Base-by-base conservation (phyloP, 2,888 invertebrate genomes). In the Ormyrus thymus region DNA sequence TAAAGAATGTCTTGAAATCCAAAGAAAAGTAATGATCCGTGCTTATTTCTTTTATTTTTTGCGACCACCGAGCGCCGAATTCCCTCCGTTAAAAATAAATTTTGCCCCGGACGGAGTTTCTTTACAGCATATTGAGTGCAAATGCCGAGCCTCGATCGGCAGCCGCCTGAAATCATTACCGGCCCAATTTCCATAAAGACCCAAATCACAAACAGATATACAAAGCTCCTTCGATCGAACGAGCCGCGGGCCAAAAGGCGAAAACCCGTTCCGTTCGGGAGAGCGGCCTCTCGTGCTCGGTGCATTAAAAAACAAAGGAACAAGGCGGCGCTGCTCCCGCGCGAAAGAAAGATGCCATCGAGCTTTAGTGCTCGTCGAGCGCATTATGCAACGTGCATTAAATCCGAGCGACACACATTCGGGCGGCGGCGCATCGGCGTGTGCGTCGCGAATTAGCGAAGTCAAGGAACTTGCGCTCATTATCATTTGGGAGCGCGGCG, bases 351-450 rank as follows among this genome's bases (percentile, higher is more conserved):
- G 62, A 55, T 72, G 53, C 62, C 53, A 55, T 55, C 45, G 13
- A 71, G 55, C 46, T 68, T 13, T 68, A 68, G 55, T 68, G 62
- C 62, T 29, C 61, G 13, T 15, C 53, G 6, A 43, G 13, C 13
- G 48, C 65, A 74, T 74, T 74, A 74, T 58, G 65, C 74, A 66
- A 74, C 56, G 65, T 50, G 13, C 73, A 58, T 56, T 73, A 56
- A 69, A 73, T 53, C 45, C 74, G 56, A n/a, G 43, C 58, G 65
- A 10, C 43, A 66, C 74, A 58, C 65, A 48, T 48, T 29, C 48
- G 48, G 7, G 11, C 46, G 50, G 29, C 0, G 29, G 29, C 13
- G 50, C 48, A 46, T 3, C 46, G 9, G 4, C 48, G 46, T 48
- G 8, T 13, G 43, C 62, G 13, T 64, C 48, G 48, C 13, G 64